Conservation (phyloP, 1,140 invertebrate species). For the Scaptomyza hsui region DNA sequence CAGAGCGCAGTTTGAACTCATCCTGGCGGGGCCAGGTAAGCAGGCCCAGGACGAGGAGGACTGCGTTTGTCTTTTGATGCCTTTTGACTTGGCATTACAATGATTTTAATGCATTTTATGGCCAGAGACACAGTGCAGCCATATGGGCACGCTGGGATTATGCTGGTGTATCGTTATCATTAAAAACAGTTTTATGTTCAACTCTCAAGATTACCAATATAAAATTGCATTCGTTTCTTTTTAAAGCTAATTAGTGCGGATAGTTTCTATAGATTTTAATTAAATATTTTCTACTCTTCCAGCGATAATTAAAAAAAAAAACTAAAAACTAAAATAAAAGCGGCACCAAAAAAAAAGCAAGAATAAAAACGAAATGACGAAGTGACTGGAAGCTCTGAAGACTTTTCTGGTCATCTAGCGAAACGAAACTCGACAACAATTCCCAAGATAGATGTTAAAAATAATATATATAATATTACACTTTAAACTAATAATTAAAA, state of each 20-base stretch:
- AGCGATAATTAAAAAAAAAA: constrained; percentile 62
- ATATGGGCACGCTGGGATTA: constrained; percentile 59
- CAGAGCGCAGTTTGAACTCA: constrained; percentile 37
- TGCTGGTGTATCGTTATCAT: constrained; percentile 32
- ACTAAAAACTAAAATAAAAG: background rate
- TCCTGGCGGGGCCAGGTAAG: constrained; percentile 25
- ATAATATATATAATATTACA: constrained; percentile 3
- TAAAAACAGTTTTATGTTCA: constrained; percentile 61
- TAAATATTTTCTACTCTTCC: constrained; percentile 14
- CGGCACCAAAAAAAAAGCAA: constrained; percentile 8
- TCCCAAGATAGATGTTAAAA: constrained; percentile 1
- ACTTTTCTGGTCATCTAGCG: background rate
- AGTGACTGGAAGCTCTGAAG: background rate
- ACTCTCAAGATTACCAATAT: constrained; percentile 52
- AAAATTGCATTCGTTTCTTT: constrained; percentile 38
- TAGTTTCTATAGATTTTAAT: background rate
- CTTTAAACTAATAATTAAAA: constrained; percentile 2
- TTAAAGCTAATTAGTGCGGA: constrained; percentile 42
- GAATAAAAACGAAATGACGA: background rate
- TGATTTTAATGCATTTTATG: constrained; percentile 80
- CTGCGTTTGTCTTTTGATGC: constrained; percentile 36
- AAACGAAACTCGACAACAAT: constrained; percentile 1
- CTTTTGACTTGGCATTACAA: constrained; percentile 74
- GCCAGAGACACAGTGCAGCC: constrained; percentile 68
- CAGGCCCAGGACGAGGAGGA: constrained; percentile 1